Conservation (phyloP, 2,113 vertebrate genomes). For the Pedetes capensis region DNA sequence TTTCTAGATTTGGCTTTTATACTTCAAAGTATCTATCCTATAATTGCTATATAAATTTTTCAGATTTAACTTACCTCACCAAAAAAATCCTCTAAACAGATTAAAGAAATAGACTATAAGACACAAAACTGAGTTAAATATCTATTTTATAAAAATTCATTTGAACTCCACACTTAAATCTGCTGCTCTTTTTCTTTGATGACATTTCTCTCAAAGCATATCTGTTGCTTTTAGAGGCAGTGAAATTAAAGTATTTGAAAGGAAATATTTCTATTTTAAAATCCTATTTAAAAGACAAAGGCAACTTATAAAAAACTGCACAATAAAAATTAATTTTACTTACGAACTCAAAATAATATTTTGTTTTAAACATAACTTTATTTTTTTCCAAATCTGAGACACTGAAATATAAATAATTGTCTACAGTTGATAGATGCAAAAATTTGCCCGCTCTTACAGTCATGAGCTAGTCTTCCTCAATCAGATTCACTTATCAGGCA, state of each 20-base stretch:
- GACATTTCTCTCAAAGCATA: background rate
- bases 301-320: background rate
- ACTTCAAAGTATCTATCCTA: background rate
- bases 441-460: background rate
- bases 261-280: background rate
- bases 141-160: background rate
- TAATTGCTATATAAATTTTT: background rate
- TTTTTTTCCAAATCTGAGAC: background rate
- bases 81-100: background rate
- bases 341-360: background rate
- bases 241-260: background rate
- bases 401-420: background rate
- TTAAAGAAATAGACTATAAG: background rate
- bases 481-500: conserved; percentile 41
- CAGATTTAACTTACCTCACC: background rate
- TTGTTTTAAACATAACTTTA: background rate
- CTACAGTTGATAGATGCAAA: background rate
- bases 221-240: background rate
- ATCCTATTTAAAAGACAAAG: background rate
- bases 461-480: background rate
- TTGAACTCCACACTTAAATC: background rate
- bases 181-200: background rate
- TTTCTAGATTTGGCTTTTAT: conserved; percentile 4
- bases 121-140: background rate
- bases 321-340: background rate